phyloP scores from a whole-genome alignment of 2,113 vertebrate genomes.

The Elephantulus edwardii region DNA sequence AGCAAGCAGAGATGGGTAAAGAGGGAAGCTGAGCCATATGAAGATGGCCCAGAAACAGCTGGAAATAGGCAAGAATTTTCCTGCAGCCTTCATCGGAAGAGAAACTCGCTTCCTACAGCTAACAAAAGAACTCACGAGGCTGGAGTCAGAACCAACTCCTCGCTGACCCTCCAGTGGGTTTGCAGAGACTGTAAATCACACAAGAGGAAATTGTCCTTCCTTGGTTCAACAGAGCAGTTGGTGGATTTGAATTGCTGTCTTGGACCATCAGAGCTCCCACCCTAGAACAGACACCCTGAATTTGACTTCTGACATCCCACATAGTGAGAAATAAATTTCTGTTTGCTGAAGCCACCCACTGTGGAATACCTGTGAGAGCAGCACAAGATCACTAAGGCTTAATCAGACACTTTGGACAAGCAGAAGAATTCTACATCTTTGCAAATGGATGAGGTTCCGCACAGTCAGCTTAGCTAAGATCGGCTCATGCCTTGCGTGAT shows the following conservation, averaged over 20 bases:
- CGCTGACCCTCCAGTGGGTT: too few species aligned
- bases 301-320: not conserved
- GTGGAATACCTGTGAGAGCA: not conserved
- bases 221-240: too few species aligned
- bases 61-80: not conserved
- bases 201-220: too few species aligned
- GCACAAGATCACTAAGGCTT: not conserved
- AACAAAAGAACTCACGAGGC: too few species aligned
- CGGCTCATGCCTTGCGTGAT: not conserved
- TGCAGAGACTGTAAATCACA: too few species aligned
- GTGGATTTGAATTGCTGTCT: too few species aligned
- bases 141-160: too few species aligned
- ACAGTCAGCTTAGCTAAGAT: conserved; percentile 6
- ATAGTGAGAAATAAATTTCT: not conserved
- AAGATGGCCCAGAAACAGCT: not conserved
- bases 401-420: not conserved
- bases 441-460: not conserved
- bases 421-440: not conserved
- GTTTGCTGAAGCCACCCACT: not conserved
- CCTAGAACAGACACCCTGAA: not conserved
- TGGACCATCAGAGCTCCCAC: too few species aligned
- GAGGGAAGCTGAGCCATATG: not conserved
- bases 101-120: too few species aligned
- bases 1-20: not conserved
- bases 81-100: not conserved